Evolutionary conservation across 2,113 vertebrate genomes (phyloP).

Genomic region (Polypterus bichir): DNA sequence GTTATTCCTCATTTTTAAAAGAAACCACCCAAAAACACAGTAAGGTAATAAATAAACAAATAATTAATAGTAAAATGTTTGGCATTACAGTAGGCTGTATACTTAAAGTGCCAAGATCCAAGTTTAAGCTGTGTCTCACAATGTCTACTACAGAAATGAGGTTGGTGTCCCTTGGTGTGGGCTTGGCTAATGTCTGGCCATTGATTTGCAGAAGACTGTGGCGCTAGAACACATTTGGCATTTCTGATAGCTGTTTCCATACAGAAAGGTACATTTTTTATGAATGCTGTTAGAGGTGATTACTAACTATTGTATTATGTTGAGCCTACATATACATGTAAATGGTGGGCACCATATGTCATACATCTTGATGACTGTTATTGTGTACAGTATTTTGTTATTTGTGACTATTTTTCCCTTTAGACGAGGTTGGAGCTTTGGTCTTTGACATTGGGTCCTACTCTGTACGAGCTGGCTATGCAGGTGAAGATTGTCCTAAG

Average conservation of each 20-base stretch:
- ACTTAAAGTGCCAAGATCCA: too few relatives aligned
- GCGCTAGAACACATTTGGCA: neutral
- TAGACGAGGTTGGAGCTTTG: slow-evolving; percentile 59
- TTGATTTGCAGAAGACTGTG: too few relatives aligned
- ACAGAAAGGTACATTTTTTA: neutral
- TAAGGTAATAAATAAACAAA: too few relatives aligned
- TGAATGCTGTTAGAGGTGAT: neutral
- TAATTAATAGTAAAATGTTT: too few relatives aligned
- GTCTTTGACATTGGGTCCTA: slow-evolving; percentile 61
- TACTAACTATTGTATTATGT: neutral
- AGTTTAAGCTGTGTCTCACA: too few relatives aligned
- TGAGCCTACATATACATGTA: neutral
- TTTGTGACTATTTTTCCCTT: neutral
- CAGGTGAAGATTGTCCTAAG: slow-evolving; percentile 61
- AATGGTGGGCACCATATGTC: neutral
- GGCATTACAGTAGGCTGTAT: too few relatives aligned
- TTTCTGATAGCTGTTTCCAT: neutral
- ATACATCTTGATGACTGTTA: neutral
- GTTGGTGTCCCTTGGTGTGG: too few relatives aligned
- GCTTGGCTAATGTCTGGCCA: too few relatives aligned
- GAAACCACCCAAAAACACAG: too few relatives aligned
- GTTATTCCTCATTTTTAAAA: too few relatives aligned
- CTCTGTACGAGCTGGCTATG: slow-evolving; percentile 56
- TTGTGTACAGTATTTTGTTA: neutral
- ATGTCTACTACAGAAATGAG: too few relatives aligned